A percentile compares a stretch with the other conserved stretches of the same genome.
Conservation (phyloP, 2,888 invertebrate genomes). For the Caenorhabditis uteleia region DNA sequence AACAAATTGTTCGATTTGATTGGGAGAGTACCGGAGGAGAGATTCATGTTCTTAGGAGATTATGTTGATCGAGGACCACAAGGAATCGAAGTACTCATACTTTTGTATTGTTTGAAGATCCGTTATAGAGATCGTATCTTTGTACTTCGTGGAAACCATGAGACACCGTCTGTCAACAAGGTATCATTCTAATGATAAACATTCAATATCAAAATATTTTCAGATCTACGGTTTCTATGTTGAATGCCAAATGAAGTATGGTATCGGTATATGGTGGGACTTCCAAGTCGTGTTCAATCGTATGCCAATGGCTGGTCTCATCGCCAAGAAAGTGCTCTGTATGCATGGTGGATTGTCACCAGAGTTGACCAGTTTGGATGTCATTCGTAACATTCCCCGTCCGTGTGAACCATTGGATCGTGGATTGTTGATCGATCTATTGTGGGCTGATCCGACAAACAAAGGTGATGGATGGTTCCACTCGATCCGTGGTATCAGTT, state of each 20-base stretch:
- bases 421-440: constrained; percentile 59
- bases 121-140: constrained; percentile 57
- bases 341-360: constrained; percentile 65
- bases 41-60: constrained; percentile 59
- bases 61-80: constrained; percentile 65
- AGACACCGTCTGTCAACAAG: constrained; percentile 62
- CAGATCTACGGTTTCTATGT: constrained; percentile 62
- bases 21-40: constrained; percentile 60
- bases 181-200: too few species aligned
- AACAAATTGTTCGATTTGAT: constrained; percentile 60
- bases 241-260: constrained; percentile 56
- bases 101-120: constrained; percentile 59
- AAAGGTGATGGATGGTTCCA: constrained; percentile 57
- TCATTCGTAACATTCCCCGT: constrained; percentile 51
- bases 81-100: constrained; percentile 57
- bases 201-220: too few species aligned
- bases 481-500: constrained; percentile 56
- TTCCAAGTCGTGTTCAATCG: constrained; percentile 62
- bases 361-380: constrained; percentile 52
- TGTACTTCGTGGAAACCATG: constrained; percentile 62
- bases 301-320: constrained; percentile 61
- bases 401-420: constrained; percentile 60
- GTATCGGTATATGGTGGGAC: constrained; percentile 64
- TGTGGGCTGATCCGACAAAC: constrained; percentile 65
- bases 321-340: constrained; percentile 59